phyloP scores from a whole-genome alignment of 2,113 vertebrate genomes.

The Ornithorhynchus anatinus region DNA sequence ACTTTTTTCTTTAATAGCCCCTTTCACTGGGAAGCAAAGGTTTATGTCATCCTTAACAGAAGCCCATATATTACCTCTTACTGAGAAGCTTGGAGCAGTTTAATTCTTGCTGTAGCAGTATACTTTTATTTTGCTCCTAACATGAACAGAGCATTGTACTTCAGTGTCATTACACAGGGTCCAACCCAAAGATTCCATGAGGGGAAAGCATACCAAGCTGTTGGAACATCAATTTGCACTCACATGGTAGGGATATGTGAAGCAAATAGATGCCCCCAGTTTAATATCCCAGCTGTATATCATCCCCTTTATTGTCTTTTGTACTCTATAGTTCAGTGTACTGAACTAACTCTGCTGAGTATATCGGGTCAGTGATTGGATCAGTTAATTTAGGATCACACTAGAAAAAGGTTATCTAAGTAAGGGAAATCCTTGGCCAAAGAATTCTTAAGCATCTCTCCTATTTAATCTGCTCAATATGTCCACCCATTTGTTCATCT shows the following conservation, averaged over 20 bases:
- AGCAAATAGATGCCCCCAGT: conserved; percentile 14
- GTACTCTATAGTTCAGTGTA: conserved; percentile 33
- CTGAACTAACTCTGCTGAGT: rapidly evolving
- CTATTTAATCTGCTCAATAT: neutral
- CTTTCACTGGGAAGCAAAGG: conserved; percentile 37
- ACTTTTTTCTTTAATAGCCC: conserved; percentile 34
- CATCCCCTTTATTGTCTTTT: conserved; percentile 25
- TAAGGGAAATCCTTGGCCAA: neutral
- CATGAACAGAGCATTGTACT: neutral
- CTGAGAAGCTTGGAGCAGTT: conserved; percentile 6
- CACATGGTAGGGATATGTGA: neutral
- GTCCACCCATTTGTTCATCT: rapidly evolving
- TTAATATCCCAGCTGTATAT: neutral
- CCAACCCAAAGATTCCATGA: neutral
- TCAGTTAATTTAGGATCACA: too few relatives aligned
- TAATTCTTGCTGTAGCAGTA: rapidly evolving
- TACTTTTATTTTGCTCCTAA: rapidly evolving
- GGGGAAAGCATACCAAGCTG: conserved; percentile 14
- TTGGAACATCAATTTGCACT: conserved; percentile 11
- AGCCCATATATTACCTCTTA: neutral
- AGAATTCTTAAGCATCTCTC: neutral
- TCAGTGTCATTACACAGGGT: neutral
- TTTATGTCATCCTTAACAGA: conserved; percentile 27
- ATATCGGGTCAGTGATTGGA: rapidly evolving
- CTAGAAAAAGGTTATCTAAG: rapidly evolving